Percentiles rank a stretch among this genome's conserved stretches.
Conservation (phyloP, 2,797 vertebrate species). For the Chiloscyllium punctatum region DNA sequence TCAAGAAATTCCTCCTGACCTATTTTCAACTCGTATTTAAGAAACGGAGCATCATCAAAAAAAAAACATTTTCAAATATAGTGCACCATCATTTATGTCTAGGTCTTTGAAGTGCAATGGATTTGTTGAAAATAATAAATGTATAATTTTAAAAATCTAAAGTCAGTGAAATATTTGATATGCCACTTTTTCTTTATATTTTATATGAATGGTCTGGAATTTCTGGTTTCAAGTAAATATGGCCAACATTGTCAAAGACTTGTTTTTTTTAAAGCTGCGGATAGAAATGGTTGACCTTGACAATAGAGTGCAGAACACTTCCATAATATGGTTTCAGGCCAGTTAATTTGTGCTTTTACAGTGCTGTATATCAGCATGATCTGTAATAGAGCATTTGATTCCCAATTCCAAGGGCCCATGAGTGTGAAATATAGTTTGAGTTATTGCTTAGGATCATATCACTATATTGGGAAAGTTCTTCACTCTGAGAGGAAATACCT, state of each 20-base stretch:
- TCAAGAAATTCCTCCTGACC: background rate
- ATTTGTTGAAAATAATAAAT: background rate
- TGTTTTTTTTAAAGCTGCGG: background rate
- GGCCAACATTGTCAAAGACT: background rate
- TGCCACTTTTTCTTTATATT: background rate
- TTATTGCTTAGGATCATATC: conserved; percentile 19
- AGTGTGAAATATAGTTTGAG: background rate
- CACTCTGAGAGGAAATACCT: background rate
- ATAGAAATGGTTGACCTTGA: background rate
- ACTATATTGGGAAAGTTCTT: conserved; percentile 3
- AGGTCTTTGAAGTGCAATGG: background rate
- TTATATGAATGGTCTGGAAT: background rate
- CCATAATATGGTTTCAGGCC: background rate
- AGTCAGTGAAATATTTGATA: background rate
- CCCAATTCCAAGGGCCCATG: background rate
- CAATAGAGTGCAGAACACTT: background rate
- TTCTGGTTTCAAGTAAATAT: background rate
- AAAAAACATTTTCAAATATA: background rate
- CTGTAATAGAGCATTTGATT: background rate
- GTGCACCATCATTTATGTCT: background rate
- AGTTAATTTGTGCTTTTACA: background rate
- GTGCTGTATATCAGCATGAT: background rate
- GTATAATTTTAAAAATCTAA: background rate
- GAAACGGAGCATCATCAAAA: background rate
- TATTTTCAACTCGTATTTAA: background rate